Evolutionary conservation across 2,888 invertebrate species (phyloP).

Genomic region (Mimumesa dahlbomi): DNA sequence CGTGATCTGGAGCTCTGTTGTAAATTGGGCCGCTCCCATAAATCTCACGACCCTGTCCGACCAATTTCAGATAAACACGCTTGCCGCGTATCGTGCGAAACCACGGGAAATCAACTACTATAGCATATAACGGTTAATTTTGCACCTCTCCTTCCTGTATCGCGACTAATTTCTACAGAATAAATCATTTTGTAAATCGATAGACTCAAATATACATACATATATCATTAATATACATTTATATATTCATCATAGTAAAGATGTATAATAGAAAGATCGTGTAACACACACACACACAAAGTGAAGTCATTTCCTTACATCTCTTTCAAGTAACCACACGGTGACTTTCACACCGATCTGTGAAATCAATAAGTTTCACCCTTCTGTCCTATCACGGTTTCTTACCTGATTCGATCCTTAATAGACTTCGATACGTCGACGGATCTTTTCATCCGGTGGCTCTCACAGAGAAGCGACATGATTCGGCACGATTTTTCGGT

Average conservation of each 20-base stretch:
- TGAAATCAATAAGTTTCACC: conserved; percentile 15
- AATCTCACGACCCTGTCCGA: conserved; percentile 38
- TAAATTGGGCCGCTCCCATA: conserved; percentile 53
- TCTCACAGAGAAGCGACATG: conserved; percentile 9
- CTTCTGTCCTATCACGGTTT: neutral
- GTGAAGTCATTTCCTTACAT: neutral
- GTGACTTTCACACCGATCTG: conserved; percentile 3
- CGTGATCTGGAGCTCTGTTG: conserved; percentile 55
- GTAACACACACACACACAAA: neutral
- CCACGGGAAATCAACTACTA: neutral
- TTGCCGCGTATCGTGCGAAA: conserved; percentile 24
- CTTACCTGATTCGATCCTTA: neutral
- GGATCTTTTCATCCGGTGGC: neutral
- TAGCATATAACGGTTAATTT: conserved; percentile 15
- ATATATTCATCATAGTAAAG: too few relatives aligned
- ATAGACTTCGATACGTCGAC: neutral
- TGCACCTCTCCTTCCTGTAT: neutral
- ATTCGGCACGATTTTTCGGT: conserved; percentile 47
- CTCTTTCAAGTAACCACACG: neutral
- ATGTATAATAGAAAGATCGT: too few relatives aligned
- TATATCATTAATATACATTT: too few relatives aligned
- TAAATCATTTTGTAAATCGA: too few relatives aligned
- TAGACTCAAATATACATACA: too few relatives aligned
- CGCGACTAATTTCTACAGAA: neutral
- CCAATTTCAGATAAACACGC: conserved; percentile 55